A percentile compares a stretch with the other conserved stretches of the same genome.
Evolutionary conservation across 2,888 invertebrate species (phyloP).

Genomic region (Gymnocheta viridis): DNA sequence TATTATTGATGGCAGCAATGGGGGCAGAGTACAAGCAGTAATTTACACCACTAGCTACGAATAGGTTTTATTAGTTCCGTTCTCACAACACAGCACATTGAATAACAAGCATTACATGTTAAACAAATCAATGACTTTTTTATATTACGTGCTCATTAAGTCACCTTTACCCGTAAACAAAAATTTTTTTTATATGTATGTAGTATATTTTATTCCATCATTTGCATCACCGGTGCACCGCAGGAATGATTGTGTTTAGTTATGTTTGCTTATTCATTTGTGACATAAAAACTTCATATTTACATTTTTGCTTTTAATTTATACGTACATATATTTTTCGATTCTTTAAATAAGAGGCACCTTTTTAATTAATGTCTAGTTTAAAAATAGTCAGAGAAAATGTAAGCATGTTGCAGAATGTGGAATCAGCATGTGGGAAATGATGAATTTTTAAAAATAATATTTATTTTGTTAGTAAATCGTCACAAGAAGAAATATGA

Average conservation of each 20-base stretch:
- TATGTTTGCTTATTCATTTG: no score
- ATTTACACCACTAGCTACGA: no score
- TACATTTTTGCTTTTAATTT: conserved; percentile 21
- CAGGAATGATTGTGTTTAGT: no score
- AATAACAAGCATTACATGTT: no score
- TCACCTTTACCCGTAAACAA: background rate
- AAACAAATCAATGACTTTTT: no score
- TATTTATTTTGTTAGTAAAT: no score
- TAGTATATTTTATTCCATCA: background rate
- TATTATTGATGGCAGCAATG: no score
- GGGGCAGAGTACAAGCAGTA: no score
- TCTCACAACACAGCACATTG: no score
- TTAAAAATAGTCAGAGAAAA: background rate
- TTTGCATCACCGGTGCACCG: background rate
- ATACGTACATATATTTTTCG: background rate
- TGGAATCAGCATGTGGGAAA: background rate
- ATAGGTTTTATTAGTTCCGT: no score
- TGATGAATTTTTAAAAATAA: background rate
- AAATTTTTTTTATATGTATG: background rate
- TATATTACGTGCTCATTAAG: background rate
- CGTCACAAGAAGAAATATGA: no score
- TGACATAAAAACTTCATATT: conserved; percentile 40
- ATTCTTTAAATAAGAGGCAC: background rate
- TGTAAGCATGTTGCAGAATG: background rate
- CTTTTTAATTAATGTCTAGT: conserved; percentile 28